Evolutionary conservation across 2,113 vertebrate species (phyloP), one percentile per base, ranked within the genome.

Genomic region (Erythrocercus mccallii): DNA sequence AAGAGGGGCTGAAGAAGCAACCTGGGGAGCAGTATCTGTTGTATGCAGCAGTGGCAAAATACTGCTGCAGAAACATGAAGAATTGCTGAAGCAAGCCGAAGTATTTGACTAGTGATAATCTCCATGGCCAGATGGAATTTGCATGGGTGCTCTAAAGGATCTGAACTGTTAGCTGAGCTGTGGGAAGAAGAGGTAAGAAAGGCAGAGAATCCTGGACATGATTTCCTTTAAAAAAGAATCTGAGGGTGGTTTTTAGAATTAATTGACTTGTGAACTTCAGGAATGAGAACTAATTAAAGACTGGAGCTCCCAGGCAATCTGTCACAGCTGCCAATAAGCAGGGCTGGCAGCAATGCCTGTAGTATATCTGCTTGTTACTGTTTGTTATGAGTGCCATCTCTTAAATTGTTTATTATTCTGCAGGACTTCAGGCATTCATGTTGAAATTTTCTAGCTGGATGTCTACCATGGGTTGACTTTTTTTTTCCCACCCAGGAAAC

Each of bases 261-360:
- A 92, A 96, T 83, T 92, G 91, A 94, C 84, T 91, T 80, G 74
- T 76, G 83, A 95, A 95, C 92, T 94, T 95, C 47, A 92, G 93
- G 82, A 96, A 90, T 92, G 90, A 93, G 90, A 88, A 56, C 68
- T 95, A 95, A 93, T 94, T 96, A 95, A 92, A 81, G 95, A 56
- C 47, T 86, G 76, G 86, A 74, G 80, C 83, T 95, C 64, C 17
- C 42, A 74, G 92, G 76, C 90, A 96, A 81, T 87, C 93, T 93
- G 82, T 93, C 80, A 79, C 80, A 84, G 79, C 85, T 94, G 90
- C 76, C 84, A 85, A 90, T 90, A 74, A 74, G 35, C 64, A 83
- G 72, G 72, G 51, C 90, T 90, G 81, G 90, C 90, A 92, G 92
- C 87, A 83, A 44, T 86, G 91, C 54, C 81, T 90, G 58, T 35